Evolutionary conservation across 1,140 invertebrate genomes (phyloP), one percentile per base, ranked within the genome.

Genomic region (Lethrus apterus): DNA sequence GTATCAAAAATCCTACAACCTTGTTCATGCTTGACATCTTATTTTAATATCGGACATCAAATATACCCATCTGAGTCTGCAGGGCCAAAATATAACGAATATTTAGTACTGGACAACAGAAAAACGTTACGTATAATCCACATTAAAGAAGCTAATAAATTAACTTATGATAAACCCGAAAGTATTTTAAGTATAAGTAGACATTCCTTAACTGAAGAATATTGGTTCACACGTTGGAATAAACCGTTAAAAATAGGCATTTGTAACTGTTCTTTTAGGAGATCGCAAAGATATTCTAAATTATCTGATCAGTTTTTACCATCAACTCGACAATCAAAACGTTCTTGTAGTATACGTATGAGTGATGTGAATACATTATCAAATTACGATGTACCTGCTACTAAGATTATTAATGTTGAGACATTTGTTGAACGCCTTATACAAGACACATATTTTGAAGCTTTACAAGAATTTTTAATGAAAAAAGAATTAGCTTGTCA

Each of bases 211-310:
- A 56, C 60, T 10, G 64, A 64, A 49, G 64, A 66, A 42, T 66
- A 66, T 44, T 66, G 64, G 64, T 66, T 66, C 47, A 64, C 57
- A n/a, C 55, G 58, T 49, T 62, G 61, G 56, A 64, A 56, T 43
- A 58, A 57, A 52, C 62, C 62, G 1, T 35, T 63, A 13, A 58
- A 54, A 48, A 49, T 50, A 26, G 53, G 51, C n/a, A 51, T 35
- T 29, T 66, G 64, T 51, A 65, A 54, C 43, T 66, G 64, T 51
- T 65, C 64, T 1, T 66, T 66, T 38, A 54, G 64, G 36, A 57
- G 58, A 51, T 66, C 64, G 5, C 46, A 63, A 26, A 50, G 64
- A 34, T 57, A 51, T 35, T 60, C 57, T 7, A 43, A 19, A 46
- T 19, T 49, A 32, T 43, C 30, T 38, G 29, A 47, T 46, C 35